Evolutionary conservation across 2,797 vertebrate species (phyloP), one percentile per base, ranked within the genome.

Genomic region (Melanogrammus aeglefinus): DNA sequence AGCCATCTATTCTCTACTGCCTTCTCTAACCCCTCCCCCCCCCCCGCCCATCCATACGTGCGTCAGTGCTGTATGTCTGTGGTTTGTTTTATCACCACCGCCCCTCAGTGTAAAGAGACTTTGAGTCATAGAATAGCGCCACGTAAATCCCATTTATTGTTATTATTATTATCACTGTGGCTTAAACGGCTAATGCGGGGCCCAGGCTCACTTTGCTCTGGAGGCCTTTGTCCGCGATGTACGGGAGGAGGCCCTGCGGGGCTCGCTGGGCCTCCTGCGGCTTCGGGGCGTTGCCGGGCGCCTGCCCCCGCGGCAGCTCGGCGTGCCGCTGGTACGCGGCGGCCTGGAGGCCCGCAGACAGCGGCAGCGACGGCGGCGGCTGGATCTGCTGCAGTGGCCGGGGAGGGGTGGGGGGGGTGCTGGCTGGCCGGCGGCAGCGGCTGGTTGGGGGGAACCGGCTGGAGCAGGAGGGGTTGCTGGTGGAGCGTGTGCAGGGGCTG

Each of bases 331-430:
- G 91, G 29, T 94, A 95, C 0, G 72, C 73, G 51, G 86, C 82
- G 0, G 92, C 85, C n/a, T 91, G 92, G 76, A 93, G 77, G 0
- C 88, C 81, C 8, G 88, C 77, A 0, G 88, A 51, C 3, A 78
- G 71, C 2, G 88, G 80, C 12, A 92, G 89, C 81, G 88, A 39
- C 3, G 78, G 72, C 2, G 88, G 80, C 12, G 93, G 89, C 81
- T 96, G 94, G 85, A 91, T 93, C 87, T 95, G 94, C 73, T 96
- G 96, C 39, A 95, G 92, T 12, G 94, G 89, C 73, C 95, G 94
- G 41, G 95, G 90, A 0, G 94, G 94, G 63, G 63, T 66, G 91
- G 76, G 95, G 86, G 79, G 88, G 92, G 9, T 93, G 82, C 0
- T 96, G 94, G 78, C 93, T 92, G 66, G 95, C 93, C 0, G 83